Evolutionary conservation across 2,113 vertebrate species (phyloP), one percentile per base, ranked within the genome.

Genomic region (Phainopepla nitens): DNA sequence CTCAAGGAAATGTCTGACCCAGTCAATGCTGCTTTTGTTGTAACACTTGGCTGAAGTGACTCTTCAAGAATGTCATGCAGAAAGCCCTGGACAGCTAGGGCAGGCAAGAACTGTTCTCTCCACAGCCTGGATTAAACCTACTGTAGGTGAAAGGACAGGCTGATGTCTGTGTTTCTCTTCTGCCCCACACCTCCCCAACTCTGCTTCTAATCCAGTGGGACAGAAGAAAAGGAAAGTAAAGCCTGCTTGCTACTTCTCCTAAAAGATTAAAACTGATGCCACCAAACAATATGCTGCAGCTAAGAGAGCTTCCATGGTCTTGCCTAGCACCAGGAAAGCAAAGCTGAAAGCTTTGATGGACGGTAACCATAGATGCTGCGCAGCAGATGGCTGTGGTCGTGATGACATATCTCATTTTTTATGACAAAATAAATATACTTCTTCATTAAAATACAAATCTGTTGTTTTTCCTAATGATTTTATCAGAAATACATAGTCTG

Each of bases 161-260:
- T 81, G 70, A 73, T 3, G 1, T 24, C 3, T 84, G 64, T 23
- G 2, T 56, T 18, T 61, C 36, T 51, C n/a, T 57, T 42, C 29
- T 28, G 9, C 4, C 6, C 7, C 2, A 8, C 3, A 13, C 10
- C 41, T 61, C 21, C n/a, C 11, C 14, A 10, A 7, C 1, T 3
- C 22, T 17, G 13, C 12, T 78, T 51, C 72, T 64, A 33, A 56
- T 61, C 19, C 25, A 61, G 19, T 27, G 15, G 42, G 28, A 92
- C 36, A 65, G 24, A 9, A 60, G 23, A 69, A 83, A 39, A 17
- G n/a, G 17, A 36, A 73, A 62, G 15, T 22, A 61, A 73, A 83
- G 35, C 17, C 20, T 10, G 0, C 29, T 51, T 60, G 29, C 27
- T 60, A 14, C 44, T 91, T 89, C 47, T 79, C 25, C 15, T 69